Conservation (phyloP, 2,113 vertebrate genomes). For the Ranitomeya variabilis region DNA sequence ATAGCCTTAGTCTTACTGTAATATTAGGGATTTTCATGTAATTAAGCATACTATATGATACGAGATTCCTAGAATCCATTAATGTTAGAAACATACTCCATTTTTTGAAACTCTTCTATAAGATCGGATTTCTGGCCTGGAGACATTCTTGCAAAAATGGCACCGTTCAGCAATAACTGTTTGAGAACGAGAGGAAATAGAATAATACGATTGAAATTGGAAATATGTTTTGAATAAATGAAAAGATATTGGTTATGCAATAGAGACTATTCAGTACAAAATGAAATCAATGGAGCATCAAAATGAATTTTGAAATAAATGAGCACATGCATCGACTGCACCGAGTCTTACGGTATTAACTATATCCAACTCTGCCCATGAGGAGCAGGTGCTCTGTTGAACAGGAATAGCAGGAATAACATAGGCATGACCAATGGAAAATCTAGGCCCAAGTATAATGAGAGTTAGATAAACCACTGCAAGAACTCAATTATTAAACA, state of each 20-base stretch:
- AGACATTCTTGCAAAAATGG: slow-evolving; percentile 73
- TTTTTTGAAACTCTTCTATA: slow-evolving; percentile 73
- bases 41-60: not conserved
- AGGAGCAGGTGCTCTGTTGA: not conserved
- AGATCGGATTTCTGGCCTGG: slow-evolving; percentile 72
- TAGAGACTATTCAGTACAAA: not conserved
- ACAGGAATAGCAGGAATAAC: not conserved
- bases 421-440: not conserved
- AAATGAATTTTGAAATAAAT: no score
- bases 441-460: not conserved
- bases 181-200: slow-evolving; percentile 14
- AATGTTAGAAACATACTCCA: slow-evolving; percentile 65
- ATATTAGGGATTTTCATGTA: no score
- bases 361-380: not conserved
- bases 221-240: not conserved
- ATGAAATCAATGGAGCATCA: not conserved
- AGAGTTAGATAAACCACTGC: not conserved
- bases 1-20: no score
- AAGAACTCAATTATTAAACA: not conserved
- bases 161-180: slow-evolving; percentile 68
- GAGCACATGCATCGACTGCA: not conserved
- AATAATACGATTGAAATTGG: not conserved
- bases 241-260: not conserved
- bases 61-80: not conserved
- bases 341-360: not conserved